These are phyloP conservation scores for Dasyprocta punctata DNA, from an alignment of 2,113 vertebrate genomes.

Conservation along the genomic window DNA sequence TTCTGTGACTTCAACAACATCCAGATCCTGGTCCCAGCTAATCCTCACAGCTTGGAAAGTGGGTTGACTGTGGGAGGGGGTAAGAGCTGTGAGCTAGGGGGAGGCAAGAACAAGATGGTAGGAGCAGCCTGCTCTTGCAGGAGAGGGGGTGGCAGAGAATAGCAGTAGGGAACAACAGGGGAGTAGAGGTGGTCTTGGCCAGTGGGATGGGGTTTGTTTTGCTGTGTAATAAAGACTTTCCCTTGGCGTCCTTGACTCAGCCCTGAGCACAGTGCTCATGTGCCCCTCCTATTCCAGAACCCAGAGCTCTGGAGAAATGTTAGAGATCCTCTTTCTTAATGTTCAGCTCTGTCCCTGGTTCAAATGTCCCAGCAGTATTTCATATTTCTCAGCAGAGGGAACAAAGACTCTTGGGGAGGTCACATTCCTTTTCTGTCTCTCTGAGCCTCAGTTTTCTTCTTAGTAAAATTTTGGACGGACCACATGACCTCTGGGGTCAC, in stretches of 20 bases:
- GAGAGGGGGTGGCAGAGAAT: fast-evolving
- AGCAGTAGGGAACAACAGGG: fast-evolving
- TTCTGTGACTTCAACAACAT: slow-evolving; percentile 58
- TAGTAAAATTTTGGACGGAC: background rate
- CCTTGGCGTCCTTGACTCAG: background rate
- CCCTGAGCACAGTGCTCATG: fast-evolving
- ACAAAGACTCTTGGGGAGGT: background rate
- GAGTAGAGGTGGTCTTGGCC: background rate
- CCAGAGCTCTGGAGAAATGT: background rate
- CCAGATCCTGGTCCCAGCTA: background rate
- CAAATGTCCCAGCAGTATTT: background rate
- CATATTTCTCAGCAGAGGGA: background rate
- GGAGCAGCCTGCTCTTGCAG: background rate
- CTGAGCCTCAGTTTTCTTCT: background rate
- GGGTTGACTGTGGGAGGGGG: slow-evolving; percentile 72
- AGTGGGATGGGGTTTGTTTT: background rate
- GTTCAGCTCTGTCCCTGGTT: background rate
- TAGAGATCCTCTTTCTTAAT: background rate
- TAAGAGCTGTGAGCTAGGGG: background rate
- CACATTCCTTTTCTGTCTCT: background rate
- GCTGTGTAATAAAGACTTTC: background rate
- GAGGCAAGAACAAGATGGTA: background rate
- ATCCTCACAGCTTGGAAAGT: slow-evolving; percentile 59
- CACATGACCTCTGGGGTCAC: background rate
- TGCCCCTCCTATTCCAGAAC: background rate